Evolutionary conservation across 2,797 vertebrate species (phyloP), one percentile per base, ranked within the genome.

Genomic region (Ctenopoma kingsleyae): DNA sequence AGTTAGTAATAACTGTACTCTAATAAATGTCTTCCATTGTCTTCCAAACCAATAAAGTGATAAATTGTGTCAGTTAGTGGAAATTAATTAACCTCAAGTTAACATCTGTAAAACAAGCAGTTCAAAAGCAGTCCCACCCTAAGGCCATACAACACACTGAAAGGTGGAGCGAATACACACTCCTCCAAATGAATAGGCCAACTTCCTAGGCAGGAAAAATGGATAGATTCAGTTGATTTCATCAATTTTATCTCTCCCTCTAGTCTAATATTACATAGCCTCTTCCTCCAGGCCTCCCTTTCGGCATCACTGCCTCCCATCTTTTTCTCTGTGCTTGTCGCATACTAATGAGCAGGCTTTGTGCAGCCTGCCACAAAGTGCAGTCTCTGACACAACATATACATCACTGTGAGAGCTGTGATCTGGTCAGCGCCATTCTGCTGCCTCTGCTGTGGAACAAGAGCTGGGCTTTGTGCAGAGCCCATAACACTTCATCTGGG

Each of bases 271-370:
- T 91, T 87, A 85, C 84, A 86, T 54, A 25, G 67, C 73, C 77
- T 87, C 79, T 82, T 83, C 77, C 91, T 89, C 76, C 70, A 64
- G 84, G 87, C 86, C 82, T 88, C 65, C 82, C 86, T 93, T 89
- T 90, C 67, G 62, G 90, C 92, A 87, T 83, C 78, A 70, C 87
- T 90, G 89, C 84, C 83, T 91, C 87, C 85, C 89, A 90, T 90
- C 86, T 81, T 85, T 82, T 84, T 71, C 80, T 74, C 56, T 36
- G 59, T 57, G 78, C 86, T 43, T 55, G 71, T 70, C 55, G 84
- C 90, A 94, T 94, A 91, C 92, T 94, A 94, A 94, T 91, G 91
- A 91, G 83, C 74, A 17, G 62, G 85, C 80, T 89, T 90, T 86
- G 80, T 89, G 89, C 84, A 85, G 82, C 76, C 69, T 72, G 84